Conservation (phyloP, 2,888 invertebrate species). For the Pyrrhia umbra region DNA sequence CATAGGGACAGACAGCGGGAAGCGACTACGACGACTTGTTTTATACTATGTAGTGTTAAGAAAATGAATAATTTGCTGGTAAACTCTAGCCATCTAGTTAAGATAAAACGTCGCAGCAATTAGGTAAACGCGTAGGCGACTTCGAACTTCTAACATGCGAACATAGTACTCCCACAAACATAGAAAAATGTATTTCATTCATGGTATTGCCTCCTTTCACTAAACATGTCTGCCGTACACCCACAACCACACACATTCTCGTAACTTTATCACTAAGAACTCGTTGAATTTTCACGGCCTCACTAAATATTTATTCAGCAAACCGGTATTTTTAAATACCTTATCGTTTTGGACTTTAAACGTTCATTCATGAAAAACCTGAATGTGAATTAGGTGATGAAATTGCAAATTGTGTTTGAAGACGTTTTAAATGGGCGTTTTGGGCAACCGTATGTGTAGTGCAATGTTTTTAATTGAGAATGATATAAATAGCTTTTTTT, state of each 20-base stretch:
- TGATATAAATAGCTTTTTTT: not conserved
- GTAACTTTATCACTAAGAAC: slow-evolving; percentile 40
- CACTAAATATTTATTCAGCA: slow-evolving; percentile 39
- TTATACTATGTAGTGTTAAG: too few relatives aligned
- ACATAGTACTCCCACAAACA: slow-evolving; percentile 15
- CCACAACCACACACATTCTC: slow-evolving; percentile 26
- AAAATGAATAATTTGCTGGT: too few relatives aligned
- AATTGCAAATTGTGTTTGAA: slow-evolving; percentile 38
- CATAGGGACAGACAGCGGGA: too few relatives aligned
- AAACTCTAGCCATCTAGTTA: too few relatives aligned
- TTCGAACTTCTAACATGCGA: not conserved
- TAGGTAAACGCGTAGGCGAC: not conserved
- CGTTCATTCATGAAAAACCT: slow-evolving; percentile 58
- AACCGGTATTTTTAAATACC: slow-evolving; percentile 45
- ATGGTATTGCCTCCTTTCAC: slow-evolving; percentile 35
- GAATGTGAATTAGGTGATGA: slow-evolving; percentile 46
- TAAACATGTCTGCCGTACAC: slow-evolving; percentile 39
- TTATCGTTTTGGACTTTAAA: slow-evolving; percentile 43
- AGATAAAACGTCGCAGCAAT: too few relatives aligned
- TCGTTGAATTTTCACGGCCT: slow-evolving; percentile 50
- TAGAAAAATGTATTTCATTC: slow-evolving; percentile 42
- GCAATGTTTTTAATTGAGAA: slow-evolving; percentile 3
- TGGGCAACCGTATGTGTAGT: not conserved
- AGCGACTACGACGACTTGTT: too few relatives aligned
- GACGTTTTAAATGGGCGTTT: slow-evolving; percentile 12